Base-by-base conservation (phyloP, 2,888 invertebrate genomes). In the Aleiodes leptofemur region DNA sequence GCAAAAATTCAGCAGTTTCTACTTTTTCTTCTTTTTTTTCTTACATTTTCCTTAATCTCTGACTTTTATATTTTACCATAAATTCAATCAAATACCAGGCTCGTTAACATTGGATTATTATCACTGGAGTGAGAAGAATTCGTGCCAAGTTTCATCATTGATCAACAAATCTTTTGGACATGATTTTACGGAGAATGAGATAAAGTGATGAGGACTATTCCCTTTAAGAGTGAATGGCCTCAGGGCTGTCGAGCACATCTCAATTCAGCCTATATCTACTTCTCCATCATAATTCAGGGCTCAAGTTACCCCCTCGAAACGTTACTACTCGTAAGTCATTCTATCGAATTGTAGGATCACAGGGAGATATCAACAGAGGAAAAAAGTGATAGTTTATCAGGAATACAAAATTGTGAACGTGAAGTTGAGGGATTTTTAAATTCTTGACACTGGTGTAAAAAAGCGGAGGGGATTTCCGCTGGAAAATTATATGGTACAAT, bases 221-320 rank as follows among this genome's bases (percentile, higher is more conserved):
- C 31, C 68, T 68, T 68, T 68, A 68, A 68, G 51, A 68, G 68
- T 68, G 68, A 68, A 68, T 9, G 51, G 51, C 68, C 68, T 14
- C 68, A 53, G 13, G 68, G 50, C 13, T 34, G 14, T 53, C 14
- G 50, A 29, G 51, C 50, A 14, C 68, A 51, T 29, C 68, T 31
- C 51, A 31, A 51, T 31, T 51, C 51, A 31, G 29, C 16, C 31
- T 11, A 50, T 13, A 31, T 23, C 14, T 68, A 68, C 48, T 31
- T 50, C 50, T 51, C 31, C 43, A 43, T 43, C 64, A 64, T 64
- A 43, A 64, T 64, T 64, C 64, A 64, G 13, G 7, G 64, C 48
- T 64, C 43, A 64, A 64, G 64, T 48, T 64, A 14, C 43, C 48
- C 48, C 43, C 43, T 9, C 43, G 9, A 43, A 43, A 43, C 1